Evolutionary conservation across 1,140 invertebrate species (phyloP).

Genomic region (Drosophila sturtevanti): DNA sequence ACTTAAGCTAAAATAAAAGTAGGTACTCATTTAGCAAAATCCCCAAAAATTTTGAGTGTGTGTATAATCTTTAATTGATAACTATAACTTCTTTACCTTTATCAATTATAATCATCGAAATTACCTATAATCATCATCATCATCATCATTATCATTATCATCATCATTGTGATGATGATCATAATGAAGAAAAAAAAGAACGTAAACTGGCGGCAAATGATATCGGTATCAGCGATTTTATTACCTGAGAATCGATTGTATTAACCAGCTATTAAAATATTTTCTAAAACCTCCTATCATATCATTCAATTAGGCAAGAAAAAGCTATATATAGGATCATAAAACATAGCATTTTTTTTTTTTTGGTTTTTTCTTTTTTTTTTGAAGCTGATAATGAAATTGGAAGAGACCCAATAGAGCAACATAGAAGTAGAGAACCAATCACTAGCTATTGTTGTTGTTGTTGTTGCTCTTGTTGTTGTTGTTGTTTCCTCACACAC

Average conservation of each 20-base stretch:
- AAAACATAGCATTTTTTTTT: constrained; percentile 64
- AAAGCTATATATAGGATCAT: constrained; percentile 75
- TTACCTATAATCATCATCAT: constrained; percentile 33
- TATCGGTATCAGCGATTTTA: constrained; percentile 69
- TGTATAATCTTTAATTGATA: constrained; percentile 38
- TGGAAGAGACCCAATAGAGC: constrained; percentile 37
- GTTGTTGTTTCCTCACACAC: constrained; percentile 52
- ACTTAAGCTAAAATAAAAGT: background rate
- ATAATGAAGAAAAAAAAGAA: background rate
- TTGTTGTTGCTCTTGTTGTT: constrained; percentile 22
- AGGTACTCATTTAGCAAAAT: constrained; percentile 10
- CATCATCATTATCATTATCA: constrained; percentile 16
- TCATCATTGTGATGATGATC: constrained; percentile 22
- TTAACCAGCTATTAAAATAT: constrained; percentile 81
- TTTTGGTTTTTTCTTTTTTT: background rate
- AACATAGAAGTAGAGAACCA: constrained; percentile 21
- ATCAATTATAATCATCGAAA: constrained; percentile 24
- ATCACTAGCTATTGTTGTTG: constrained; percentile 12
- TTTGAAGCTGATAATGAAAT: constrained; percentile 55
- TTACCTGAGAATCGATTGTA: constrained; percentile 76
- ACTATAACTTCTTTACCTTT: constrained; percentile 22
- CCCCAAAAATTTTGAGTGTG: background rate
- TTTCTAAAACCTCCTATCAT: constrained; percentile 78
- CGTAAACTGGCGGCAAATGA: constrained; percentile 30
- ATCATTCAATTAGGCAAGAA: constrained; percentile 80